Evolutionary conservation across 2,797 vertebrate genomes (phyloP), one percentile per base, ranked within the genome.

Genomic region (Tachyglossus aculeatus): DNA sequence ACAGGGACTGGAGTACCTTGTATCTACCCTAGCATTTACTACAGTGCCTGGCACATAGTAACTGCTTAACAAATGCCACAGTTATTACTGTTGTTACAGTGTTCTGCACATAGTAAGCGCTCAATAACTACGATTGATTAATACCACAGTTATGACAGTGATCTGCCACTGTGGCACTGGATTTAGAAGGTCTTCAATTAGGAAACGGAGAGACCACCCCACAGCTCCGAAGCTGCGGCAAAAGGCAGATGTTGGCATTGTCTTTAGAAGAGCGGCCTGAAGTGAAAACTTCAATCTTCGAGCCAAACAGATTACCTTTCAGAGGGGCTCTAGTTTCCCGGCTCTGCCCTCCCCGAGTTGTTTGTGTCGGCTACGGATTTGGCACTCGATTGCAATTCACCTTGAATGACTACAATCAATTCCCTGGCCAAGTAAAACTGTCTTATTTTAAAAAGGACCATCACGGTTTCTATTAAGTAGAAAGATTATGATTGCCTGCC

Each of bases 401-500:
- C 80, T 93, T 93, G 95, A 96, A 95, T 93, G 92, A 92, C 94
- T 88, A 87, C 94, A 94, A 95, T 95, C 95, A 94, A 95, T 95
- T 93, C 93, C 95, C 90, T 87, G 90, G 94, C 94, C 83, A 84
- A 90, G 90, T 79, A 92, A 91, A 89, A 89, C 78, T 67, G 88
- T 82, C 94, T 92, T 83, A 82, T 83, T 90, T 86, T 84, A 93
- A 91, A 80, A 94, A 88, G 90, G 88, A 91, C 90, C 87, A 89
- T 93, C 93, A 93, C 91, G 90, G 89, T 94, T 94, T 94, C 84
- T 94, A 95, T 95, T 94, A 95, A 91, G 90, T 91, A 92, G 92
- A 88, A 87, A 82, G 88, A 92, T 88, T 77, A 88, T 89, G 93
- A 93, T 86, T 92, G 91, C 79, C 84, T 57, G 45, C 74, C 88